Conservation (phyloP, 2,797 vertebrate genomes). For the Crax fasciolata region DNA sequence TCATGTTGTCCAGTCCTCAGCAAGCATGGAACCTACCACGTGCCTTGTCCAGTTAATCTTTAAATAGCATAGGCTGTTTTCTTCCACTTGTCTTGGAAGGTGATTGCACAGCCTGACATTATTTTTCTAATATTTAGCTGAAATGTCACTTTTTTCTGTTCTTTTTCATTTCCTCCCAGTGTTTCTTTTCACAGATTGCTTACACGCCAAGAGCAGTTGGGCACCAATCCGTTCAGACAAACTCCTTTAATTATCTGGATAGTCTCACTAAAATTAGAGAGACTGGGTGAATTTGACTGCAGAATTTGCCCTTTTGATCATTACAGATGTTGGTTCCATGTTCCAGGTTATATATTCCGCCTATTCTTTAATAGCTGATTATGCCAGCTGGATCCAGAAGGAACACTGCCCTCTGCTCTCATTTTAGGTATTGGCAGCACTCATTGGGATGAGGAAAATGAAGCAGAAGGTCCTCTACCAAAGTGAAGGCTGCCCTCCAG, state of each 20-base stretch:
- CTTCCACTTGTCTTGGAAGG: background rate
- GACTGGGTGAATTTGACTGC: background rate
- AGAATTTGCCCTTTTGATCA: background rate
- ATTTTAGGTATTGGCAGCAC: background rate
- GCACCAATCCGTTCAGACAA: background rate
- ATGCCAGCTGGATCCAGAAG: background rate
- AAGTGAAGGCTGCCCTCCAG: background rate
- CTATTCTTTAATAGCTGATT: background rate
- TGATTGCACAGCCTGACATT: background rate
- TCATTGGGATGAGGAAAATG: background rate
- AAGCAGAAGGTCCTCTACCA: background rate
- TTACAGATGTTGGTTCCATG: background rate
- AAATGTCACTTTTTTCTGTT: background rate
- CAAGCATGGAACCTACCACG: background rate
- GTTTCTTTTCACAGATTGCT: background rate
- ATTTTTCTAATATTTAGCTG: slow-evolving; percentile 16
- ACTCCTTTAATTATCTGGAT: background rate
- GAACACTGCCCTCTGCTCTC: background rate
- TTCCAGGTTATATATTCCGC: background rate
- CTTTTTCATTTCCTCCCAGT: background rate
- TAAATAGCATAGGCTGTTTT: background rate
- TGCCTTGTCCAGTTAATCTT: slow-evolving; percentile 16
- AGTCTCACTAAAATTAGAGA: background rate
- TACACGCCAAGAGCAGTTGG: slow-evolving; percentile 2
- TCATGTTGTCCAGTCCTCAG: background rate